A percentile compares a stretch with the other conserved stretches of the same genome.
Evolutionary conservation across 2,888 invertebrate genomes (phyloP).

Genomic region (Allolobophora icterica): DNA sequence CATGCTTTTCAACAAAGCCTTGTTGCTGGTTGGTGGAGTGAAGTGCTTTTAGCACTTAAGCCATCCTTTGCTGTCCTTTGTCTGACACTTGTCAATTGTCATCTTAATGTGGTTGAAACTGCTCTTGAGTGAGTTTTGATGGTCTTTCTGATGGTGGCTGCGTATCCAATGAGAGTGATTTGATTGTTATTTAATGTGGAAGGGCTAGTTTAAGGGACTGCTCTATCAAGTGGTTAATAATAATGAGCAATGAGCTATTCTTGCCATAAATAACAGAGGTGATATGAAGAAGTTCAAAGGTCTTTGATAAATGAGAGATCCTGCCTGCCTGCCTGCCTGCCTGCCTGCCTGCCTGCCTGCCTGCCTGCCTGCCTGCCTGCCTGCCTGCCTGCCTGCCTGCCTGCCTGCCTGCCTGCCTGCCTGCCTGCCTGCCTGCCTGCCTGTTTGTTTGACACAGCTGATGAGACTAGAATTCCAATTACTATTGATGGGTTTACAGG

Average conservation of each 20-base stretch:
- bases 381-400: background rate
- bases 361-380: background rate
- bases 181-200: background rate
- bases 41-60: background rate
- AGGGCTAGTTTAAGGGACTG: too few relatives aligned
- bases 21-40: background rate
- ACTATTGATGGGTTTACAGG: conserved; percentile 17
- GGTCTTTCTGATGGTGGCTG: background rate
- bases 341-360: background rate
- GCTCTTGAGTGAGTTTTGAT: background rate
- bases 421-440: background rate
- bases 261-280: background rate
- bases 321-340: too few relatives aligned
- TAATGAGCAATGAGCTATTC: background rate
- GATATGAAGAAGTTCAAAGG: background rate
- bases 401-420: too few relatives aligned
- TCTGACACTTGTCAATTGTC: background rate
- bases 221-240: background rate
- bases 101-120: background rate
- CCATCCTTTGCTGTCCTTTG: background rate
- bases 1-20: background rate
- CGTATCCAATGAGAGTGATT: background rate
- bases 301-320: background rate
- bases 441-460: background rate
- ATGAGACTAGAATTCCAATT: background rate